Percentiles rank a stretch among this genome's conserved stretches.
These are phyloP conservation scores for Daubentonia madagascariensis DNA, from an alignment of 2,113 vertebrate genomes.

Conservation along the genomic window DNA sequence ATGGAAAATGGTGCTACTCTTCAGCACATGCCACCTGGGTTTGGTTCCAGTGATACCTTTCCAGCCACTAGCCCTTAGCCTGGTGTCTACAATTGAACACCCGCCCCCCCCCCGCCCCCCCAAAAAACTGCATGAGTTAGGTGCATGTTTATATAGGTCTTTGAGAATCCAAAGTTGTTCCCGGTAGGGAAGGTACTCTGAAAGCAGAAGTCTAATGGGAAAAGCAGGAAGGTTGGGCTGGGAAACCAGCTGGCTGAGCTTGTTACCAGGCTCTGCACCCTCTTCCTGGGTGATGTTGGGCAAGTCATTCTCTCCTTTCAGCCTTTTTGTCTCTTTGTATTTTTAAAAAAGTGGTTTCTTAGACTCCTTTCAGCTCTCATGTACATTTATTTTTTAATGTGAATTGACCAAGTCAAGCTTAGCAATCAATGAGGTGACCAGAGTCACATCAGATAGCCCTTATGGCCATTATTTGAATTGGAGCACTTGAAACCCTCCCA, in stretches of 20 bases:
- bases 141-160: neutral
- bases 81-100: neutral
- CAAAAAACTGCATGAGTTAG: neutral
- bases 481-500: conserved; percentile 50
- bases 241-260: neutral
- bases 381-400: conserved; percentile 65
- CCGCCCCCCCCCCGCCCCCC: neutral
- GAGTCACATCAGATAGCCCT: conserved; percentile 58
- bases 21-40: neutral
- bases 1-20: neutral
- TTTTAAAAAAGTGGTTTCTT: neutral
- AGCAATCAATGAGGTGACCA: conserved; percentile 70
- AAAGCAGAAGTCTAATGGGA: neutral
- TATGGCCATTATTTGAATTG: conserved; percentile 45
- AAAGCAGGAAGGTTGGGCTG: neutral
- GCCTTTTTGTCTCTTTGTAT: conserved; percentile 5
- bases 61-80: neutral
- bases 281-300: neutral
- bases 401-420: conserved; percentile 68
- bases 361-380: neutral
- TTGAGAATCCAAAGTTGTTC: neutral
- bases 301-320: neutral
- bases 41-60: neutral
- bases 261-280: neutral
- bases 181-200: neutral